Conservation (phyloP, 2,113 vertebrate species). For the Nymphicus hollandicus region DNA sequence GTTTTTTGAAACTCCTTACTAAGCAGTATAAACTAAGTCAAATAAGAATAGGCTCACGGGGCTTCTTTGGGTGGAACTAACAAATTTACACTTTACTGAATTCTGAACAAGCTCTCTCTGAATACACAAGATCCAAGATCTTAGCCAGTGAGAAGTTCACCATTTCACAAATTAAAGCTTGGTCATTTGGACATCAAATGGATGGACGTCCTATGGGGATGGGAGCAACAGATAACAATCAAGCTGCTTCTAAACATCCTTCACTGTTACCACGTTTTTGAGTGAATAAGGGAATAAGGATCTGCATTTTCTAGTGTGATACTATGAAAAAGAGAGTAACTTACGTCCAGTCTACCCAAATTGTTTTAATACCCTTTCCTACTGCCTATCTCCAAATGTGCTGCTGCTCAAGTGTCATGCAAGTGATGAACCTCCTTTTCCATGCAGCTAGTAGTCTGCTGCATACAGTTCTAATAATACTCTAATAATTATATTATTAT, state of each 20-base stretch:
- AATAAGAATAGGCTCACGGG: slow-evolving; percentile 34
- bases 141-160: not conserved
- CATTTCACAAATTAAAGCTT: not conserved
- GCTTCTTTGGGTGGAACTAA: slow-evolving; percentile 34
- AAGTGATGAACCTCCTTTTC: not conserved
- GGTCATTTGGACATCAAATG: not conserved
- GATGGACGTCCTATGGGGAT: not conserved
- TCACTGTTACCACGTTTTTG: not conserved
- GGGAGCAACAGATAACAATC: not conserved
- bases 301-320: not conserved
- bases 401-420: not conserved
- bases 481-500: no score
- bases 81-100: slow-evolving; percentile 23
- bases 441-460: not conserved
- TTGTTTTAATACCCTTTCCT: not conserved
- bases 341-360: not conserved
- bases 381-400: no score
- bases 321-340: not conserved
- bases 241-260: not conserved
- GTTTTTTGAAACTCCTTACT: slow-evolving; percentile 12
- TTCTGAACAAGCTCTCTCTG: slow-evolving; percentile 10
- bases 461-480: not conserved
- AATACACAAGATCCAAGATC: not conserved
- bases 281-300: not conserved
- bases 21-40: slow-evolving; percentile 36